These are phyloP conservation scores for Himalopsyche kuldschensis DNA, from an alignment of 2,888 invertebrate genomes.

Conservation along the genomic window DNA sequence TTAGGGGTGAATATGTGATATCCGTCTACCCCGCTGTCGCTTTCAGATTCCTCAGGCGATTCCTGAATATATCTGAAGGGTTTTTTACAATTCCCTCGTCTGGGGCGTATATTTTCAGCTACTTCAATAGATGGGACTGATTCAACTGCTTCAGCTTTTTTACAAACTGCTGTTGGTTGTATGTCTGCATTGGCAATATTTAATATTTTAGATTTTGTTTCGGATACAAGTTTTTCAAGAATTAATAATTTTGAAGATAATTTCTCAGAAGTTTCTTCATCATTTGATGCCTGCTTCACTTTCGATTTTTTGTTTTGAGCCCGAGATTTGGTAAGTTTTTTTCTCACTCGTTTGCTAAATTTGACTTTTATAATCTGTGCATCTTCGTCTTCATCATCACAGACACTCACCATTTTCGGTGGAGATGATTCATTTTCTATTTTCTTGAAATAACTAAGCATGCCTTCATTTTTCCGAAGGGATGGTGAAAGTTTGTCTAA, in stretches of 20 bases:
- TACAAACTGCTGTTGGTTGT: not conserved
- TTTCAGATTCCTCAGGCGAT: slow-evolving; percentile 42
- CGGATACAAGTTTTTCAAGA: not conserved
- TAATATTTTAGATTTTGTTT: not conserved
- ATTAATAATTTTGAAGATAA: not conserved
- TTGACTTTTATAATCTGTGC: slow-evolving; percentile 49
- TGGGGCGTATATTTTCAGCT: slow-evolving; percentile 43
- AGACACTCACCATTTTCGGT: not conserved
- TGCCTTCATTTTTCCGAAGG: slow-evolving; percentile 61
- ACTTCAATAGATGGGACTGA: not conserved
- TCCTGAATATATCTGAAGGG: slow-evolving; percentile 52
- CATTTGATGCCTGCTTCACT: not conserved
- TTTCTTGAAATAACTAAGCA: slow-evolving; percentile 64
- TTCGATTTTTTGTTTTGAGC: slow-evolving; percentile 40
- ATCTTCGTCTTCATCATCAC: not conserved
- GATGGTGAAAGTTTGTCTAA: slow-evolving; percentile 61
- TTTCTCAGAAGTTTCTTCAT: not conserved
- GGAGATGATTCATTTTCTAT: slow-evolving; percentile 46
- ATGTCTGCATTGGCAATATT: not conserved
- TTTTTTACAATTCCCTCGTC: slow-evolving; percentile 47
- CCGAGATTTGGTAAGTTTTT: slow-evolving; percentile 45
- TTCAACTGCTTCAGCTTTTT: not conserved
- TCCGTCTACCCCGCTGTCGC: slow-evolving; percentile 54
- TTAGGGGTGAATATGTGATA: slow-evolving; percentile 54
- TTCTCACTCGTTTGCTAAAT: slow-evolving; percentile 46